Evolutionary conservation across 2,797 vertebrate genomes (phyloP).

Genomic region (Odontamblyopus lacepedii): DNA sequence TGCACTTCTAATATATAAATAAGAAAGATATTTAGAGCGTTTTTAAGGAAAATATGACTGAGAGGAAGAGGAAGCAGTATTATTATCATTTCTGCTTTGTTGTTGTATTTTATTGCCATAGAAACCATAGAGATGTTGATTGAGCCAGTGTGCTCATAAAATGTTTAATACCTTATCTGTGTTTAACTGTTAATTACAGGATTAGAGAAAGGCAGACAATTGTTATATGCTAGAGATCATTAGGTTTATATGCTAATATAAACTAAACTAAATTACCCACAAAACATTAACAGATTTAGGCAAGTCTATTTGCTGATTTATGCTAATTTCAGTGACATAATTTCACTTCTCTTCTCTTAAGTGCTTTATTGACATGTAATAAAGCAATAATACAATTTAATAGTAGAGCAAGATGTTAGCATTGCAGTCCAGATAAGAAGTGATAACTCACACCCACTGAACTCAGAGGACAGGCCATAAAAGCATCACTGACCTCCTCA

Average conservation of each 20-base stretch:
- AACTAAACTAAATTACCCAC: neutral
- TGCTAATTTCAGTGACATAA: neutral
- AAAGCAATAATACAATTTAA: slow-evolving; percentile 11
- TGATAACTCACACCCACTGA: slow-evolving; percentile 11
- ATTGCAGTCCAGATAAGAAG: slow-evolving; percentile 15
- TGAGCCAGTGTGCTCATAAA: neutral
- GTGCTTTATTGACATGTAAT: slow-evolving; percentile 32
- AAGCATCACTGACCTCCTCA: slow-evolving; percentile 15
- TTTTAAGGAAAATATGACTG: neutral
- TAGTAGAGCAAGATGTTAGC: slow-evolving; percentile 26
- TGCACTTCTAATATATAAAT: neutral
- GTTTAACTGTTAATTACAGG: slow-evolving; percentile 1
- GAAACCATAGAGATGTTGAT: slow-evolving; percentile 14
- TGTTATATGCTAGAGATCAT: neutral
- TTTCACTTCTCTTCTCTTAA: slow-evolving; percentile 24
- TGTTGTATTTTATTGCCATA: slow-evolving; percentile 34
- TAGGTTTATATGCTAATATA: slow-evolving; percentile 1
- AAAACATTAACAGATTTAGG: slow-evolving; percentile 1
- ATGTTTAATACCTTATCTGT: neutral
- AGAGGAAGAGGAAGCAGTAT: slow-evolving; percentile 51
- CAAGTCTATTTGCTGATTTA: neutral
- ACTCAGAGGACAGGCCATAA: neutral
- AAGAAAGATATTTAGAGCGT: neutral
- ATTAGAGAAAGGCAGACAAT: neutral
- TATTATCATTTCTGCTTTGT: slow-evolving; percentile 53